Evolutionary conservation across 2,113 vertebrate genomes (phyloP).

Genomic region (Mustela lutreola): DNA sequence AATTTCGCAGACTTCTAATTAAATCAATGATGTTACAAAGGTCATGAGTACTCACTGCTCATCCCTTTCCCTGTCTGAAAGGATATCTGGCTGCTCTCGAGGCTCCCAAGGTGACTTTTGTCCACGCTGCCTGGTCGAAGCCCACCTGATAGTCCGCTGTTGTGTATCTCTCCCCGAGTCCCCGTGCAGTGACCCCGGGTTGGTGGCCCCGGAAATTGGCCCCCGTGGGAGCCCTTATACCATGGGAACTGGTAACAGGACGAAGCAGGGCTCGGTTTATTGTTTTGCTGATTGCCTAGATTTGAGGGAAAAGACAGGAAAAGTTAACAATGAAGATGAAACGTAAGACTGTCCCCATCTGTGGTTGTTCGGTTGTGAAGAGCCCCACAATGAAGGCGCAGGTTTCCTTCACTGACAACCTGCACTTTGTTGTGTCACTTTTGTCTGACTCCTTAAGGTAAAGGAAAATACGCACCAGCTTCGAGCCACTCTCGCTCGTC

Average conservation of each 20-base stretch:
- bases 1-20: background rate
- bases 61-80: background rate
- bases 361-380: fast-evolving
- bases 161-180: fast-evolving
- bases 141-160: fast-evolving
- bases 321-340: too few relatives aligned
- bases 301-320: background rate
- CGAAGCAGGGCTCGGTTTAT: background rate
- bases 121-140: background rate
- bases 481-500: fast-evolving
- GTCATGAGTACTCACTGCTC: background rate
- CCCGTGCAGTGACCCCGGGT: fast-evolving
- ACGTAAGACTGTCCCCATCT: background rate
- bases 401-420: background rate
- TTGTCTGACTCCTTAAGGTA: background rate
- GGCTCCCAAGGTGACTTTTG: fast-evolving
- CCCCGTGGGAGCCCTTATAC: background rate
- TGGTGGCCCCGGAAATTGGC: background rate
- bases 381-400: fast-evolving
- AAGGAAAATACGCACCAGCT: fast-evolving
- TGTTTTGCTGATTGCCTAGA: background rate
- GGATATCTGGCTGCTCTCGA: background rate
- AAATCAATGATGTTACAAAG: background rate
- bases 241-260: background rate
- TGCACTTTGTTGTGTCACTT: background rate